Evolutionary conservation across 2,113 vertebrate species (phyloP), one percentile per base, ranked within the genome.

Genomic region (Channa argus): DNA sequence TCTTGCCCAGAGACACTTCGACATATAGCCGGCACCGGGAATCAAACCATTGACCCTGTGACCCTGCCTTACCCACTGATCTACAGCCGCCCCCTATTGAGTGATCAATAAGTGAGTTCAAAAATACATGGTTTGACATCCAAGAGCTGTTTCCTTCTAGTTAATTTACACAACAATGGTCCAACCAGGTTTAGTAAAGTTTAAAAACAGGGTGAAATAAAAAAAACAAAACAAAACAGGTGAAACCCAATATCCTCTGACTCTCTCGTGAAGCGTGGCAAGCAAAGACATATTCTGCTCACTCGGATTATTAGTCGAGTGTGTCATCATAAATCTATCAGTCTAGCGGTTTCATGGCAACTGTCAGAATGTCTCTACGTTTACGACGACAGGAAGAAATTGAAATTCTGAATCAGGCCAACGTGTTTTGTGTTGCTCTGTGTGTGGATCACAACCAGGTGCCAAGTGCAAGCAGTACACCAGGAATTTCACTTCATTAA

Each of bases 401-500:
- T 5, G n/a, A 3, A 38, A 50, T 5, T 41, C 1, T 39, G 15
- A 52, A 36, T 54, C 0, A 33, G 50, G 33, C 59, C 11, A 49
- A 41, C 51, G 44, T 51, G 71, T 72, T 71, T 56, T 34, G 37
- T 14, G 52, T 44, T 9, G 15, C 50, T 67, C 38, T 0, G 43
- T 33, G 24, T 78, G 63, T 47, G 74, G 33, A 51, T 41, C 33
- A 2, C 9, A 9, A 8, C 4, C 4, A 3, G 4, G 7, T 72
- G 74, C 70, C 74, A 75, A 60, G 58, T 36, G 24, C n/a, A 45
- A 45, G 55, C 24, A 68, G 63, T 74, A 6, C 71, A 58, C 11
- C 68, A 77, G 50, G 72, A 83, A 74, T 66, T 34, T 12, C 4
- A 77, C 64, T 77, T 65, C 10, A 63, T 77, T 83, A 73, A 76